phyloP scores from a whole-genome alignment of 1,140 invertebrate species.

The Lysiphlebus fabarum region DNA sequence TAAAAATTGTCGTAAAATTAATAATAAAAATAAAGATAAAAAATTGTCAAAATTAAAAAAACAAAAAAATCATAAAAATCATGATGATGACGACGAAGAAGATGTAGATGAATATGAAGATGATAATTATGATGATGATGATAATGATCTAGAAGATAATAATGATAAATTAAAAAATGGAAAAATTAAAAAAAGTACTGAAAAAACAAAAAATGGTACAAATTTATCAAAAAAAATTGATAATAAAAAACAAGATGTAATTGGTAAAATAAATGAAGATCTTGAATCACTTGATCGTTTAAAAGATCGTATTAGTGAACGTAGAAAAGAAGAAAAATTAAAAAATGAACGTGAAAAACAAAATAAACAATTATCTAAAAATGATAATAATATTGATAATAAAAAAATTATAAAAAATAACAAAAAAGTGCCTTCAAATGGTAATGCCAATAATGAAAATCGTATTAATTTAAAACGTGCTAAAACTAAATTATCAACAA shows the following conservation, averaged over 20 bases:
- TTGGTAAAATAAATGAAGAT: constrained; percentile 47
- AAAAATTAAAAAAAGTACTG: too few relatives aligned
- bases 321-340: constrained; percentile 64
- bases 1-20: constrained; percentile 17
- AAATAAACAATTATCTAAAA: constrained; percentile 47
- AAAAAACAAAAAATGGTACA: constrained; percentile 23
- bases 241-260: constrained; percentile 36
- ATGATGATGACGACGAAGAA: constrained; percentile 34
- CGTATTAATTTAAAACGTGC: constrained; percentile 40
- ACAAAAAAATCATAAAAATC: constrained; percentile 33
- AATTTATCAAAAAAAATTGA: constrained; percentile 33
- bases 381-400: constrained; percentile 23
- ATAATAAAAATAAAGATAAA: constrained; percentile 27
- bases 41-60: constrained; percentile 27
- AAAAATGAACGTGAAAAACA: constrained; percentile 59
- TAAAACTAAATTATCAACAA: constrained; percentile 37
- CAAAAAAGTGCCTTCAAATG: constrained; percentile 56
- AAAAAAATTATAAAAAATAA: constrained; percentile 27
- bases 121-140: constrained; percentile 5
- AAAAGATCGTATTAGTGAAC: constrained; percentile 64
- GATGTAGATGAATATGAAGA: constrained; percentile 39
- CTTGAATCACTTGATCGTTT: constrained; percentile 50
- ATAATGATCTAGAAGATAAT: constrained; percentile 25
- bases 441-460: constrained; percentile 44
- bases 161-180: too few relatives aligned